phyloP scores from a whole-genome alignment of 1,140 invertebrate species.

The Mylabris phalerata region DNA sequence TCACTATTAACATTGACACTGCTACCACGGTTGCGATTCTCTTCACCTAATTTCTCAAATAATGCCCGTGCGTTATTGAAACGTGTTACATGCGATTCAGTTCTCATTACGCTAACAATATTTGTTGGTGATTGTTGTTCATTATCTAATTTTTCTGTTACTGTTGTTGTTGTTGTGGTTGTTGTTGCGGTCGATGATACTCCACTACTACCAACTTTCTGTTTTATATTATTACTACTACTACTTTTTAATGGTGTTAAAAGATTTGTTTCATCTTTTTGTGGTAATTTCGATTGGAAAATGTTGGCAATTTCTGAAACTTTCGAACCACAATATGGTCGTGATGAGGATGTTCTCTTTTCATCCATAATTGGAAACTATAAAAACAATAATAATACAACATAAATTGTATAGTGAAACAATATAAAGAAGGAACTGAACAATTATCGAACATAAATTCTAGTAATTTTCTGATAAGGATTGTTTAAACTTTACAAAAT shows the following conservation, averaged over 20 bases:
- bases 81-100: constrained; percentile 79
- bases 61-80: constrained; percentile 89
- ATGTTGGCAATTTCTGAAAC: constrained; percentile 86
- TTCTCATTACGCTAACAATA: constrained; percentile 70
- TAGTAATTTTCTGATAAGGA: too few species aligned
- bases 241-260: constrained; percentile 42
- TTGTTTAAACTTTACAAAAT: too few species aligned
- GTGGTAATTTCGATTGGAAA: constrained; percentile 50
- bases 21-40: constrained; percentile 36
- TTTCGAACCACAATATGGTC: constrained; percentile 58
- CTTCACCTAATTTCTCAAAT: constrained; percentile 85
- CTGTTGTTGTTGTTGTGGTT: constrained; percentile 42
- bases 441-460: too few species aligned
- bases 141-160: constrained; percentile 40
- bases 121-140: constrained; percentile 35
- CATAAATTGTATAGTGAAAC: too few species aligned
- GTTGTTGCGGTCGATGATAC: constrained; percentile 17
- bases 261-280: constrained; percentile 28
- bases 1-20: too few species aligned
- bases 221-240: background rate
- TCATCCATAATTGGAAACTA: constrained; percentile 49
- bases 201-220: constrained; percentile 4
- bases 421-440: too few species aligned
- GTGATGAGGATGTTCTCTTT: constrained; percentile 51
- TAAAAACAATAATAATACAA: background rate